Conservation (phyloP, 2,888 invertebrate genomes). For the Philereme vetulata region DNA sequence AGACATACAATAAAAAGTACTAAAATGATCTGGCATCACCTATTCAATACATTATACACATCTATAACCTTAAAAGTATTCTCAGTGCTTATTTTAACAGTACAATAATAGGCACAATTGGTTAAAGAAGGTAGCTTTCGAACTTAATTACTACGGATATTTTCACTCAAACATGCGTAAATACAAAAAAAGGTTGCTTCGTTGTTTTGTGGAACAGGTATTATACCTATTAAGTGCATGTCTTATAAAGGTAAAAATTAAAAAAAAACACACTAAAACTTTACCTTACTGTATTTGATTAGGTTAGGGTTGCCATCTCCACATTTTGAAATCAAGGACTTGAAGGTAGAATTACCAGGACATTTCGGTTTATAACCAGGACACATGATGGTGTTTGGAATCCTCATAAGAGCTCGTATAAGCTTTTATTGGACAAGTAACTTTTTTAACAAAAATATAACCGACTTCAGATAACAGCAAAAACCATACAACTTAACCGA, state of each 20-base stretch:
- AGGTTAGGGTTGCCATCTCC: too few species aligned
- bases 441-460: too few species aligned
- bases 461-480: too few species aligned
- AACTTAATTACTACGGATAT: slow-evolving; percentile 8
- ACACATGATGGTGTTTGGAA: too few species aligned
- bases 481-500: too few species aligned
- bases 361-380: too few species aligned
- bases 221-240: slow-evolving; percentile 1
- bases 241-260: slow-evolving; percentile 1
- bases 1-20: slow-evolving; percentile 15
- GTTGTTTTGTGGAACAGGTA: slow-evolving; percentile 36
- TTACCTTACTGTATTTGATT: too few species aligned
- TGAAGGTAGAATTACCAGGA: too few species aligned
- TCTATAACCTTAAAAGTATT: slow-evolving; percentile 7
- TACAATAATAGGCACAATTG: slow-evolving; percentile 16
- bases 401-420: too few species aligned
- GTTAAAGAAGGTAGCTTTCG: slow-evolving; percentile 6
- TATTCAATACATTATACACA: slow-evolving; percentile 3
- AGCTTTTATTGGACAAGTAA: too few species aligned
- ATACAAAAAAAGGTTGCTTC: slow-evolving; percentile 33
- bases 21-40: slow-evolving; percentile 20
- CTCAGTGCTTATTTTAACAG: slow-evolving; percentile 19
- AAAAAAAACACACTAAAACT: background rate
- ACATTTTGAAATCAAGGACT: too few species aligned
- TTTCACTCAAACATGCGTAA: slow-evolving; percentile 6